These are phyloP conservation scores for Phyllostomus hastatus DNA, from an alignment of 2,113 vertebrate genomes.

Conservation along the genomic window DNA sequence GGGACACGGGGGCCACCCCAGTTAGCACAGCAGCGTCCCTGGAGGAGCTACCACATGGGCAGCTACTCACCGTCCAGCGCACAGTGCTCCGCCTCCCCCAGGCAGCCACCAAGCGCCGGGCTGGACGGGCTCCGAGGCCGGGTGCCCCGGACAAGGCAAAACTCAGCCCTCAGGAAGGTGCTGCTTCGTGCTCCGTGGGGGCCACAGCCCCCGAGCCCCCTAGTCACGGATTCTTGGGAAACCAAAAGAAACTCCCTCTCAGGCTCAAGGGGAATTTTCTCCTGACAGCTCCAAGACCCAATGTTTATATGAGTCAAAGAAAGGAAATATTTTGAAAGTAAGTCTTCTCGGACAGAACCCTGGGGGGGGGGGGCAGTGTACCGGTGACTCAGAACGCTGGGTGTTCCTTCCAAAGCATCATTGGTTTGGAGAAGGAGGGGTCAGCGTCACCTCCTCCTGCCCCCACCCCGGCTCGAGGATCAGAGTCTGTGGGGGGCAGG, in stretches of 20 bases:
- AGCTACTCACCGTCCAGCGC: fast-evolving
- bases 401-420: too few relatives aligned
- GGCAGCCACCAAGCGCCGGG: fast-evolving
- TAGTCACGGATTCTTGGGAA: fast-evolving
- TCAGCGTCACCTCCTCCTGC: fast-evolving
- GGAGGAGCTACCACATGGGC: too few relatives aligned
- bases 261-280: not conserved
- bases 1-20: not conserved
- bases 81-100: fast-evolving
- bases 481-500: fast-evolving
- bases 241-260: too few relatives aligned
- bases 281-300: not conserved
- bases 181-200: fast-evolving
- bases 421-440: not conserved
- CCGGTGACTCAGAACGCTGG: not conserved
- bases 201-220: not conserved
- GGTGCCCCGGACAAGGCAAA: not conserved
- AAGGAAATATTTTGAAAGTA: not conserved
- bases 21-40: fast-evolving
- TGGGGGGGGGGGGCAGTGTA: not conserved
- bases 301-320: not conserved
- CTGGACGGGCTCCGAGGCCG: fast-evolving
- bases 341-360: not conserved
- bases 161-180: not conserved
- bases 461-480: not conserved